phyloP scores from a whole-genome alignment of 2,113 vertebrate genomes.

The Hyla sarda region DNA sequence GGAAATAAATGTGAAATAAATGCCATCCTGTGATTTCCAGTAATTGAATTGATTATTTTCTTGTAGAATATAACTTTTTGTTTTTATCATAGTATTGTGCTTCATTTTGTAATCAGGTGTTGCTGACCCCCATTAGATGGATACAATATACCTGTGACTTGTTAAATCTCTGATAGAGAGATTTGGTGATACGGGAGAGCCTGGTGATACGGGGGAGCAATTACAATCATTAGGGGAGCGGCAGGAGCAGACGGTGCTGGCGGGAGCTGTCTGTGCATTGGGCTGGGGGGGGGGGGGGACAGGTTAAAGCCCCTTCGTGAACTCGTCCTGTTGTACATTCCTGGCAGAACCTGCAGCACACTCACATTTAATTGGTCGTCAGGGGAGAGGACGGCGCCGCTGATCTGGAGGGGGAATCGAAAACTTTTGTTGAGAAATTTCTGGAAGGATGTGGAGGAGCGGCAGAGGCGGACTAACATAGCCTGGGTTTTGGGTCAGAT shows the following conservation, averaged over 20 bases:
- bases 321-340: slow-evolving; percentile 5
- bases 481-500: background rate
- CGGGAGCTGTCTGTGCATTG: background rate
- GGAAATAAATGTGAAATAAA: too few species aligned
- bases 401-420: slow-evolving; percentile 67
- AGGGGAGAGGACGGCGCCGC: slow-evolving; percentile 68
- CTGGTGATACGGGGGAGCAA: slow-evolving; percentile 14
- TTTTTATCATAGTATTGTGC: background rate
- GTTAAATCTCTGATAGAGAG: too few species aligned
- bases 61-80: background rate
- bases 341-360: slow-evolving; percentile 4
- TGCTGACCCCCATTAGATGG: background rate
- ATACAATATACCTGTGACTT: background rate
- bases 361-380: slow-evolving; percentile 70
- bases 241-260: too few species aligned
- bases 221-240: slow-evolving; percentile 27
- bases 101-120: background rate
- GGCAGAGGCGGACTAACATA: slow-evolving; percentile 3
- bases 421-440: slow-evolving; percentile 66
- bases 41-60: background rate
- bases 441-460: slow-evolving; percentile 5
- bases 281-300: background rate
- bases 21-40: background rate
- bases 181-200: background rate
- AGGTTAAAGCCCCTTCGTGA: slow-evolving; percentile 56